Conservation (phyloP, 1,140 invertebrate genomes). For the Lordiphosa stackelbergi region DNA sequence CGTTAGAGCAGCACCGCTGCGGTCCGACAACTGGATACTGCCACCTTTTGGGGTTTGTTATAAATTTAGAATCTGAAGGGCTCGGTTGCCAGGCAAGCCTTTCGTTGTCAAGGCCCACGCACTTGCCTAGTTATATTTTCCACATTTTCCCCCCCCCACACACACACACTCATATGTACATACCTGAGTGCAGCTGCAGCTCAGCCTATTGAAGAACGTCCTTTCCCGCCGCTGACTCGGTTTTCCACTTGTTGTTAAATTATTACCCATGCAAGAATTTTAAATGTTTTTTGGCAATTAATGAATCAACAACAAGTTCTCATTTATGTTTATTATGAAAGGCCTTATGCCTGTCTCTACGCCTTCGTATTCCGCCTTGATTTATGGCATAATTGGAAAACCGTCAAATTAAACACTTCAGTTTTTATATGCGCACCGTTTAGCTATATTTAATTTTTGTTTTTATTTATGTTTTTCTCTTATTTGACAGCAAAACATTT, state of each 20-base stretch:
- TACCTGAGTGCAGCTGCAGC: constrained; percentile 48
- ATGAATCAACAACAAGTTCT: constrained; percentile 5
- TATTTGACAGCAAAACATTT: constrained; percentile 53
- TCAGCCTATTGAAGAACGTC: constrained; percentile 37
- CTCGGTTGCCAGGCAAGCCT: constrained; percentile 9
- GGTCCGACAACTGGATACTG: too few relatives aligned
- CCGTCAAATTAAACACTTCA: neutral
- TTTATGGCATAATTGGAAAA: constrained; percentile 1
- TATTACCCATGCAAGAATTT: constrained; percentile 53
- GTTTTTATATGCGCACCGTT: neutral
- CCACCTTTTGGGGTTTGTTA: neutral
- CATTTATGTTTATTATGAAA: neutral
- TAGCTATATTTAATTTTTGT: neutral
- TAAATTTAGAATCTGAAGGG: neutral
- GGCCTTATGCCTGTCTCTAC: neutral
- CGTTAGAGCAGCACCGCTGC: too few relatives aligned
- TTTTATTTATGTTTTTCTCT: constrained; percentile 16
- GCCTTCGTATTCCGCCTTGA: neutral
- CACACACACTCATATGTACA: constrained; percentile 10
- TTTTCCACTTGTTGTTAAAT: constrained; percentile 30
- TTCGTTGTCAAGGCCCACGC: constrained; percentile 23
- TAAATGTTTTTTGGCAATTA: constrained; percentile 3
- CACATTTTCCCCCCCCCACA: neutral
- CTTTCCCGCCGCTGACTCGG: constrained; percentile 41
- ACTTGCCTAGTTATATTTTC: neutral